These are phyloP conservation scores for Asteroscopus sphinx DNA, from an alignment of 2,888 invertebrate species.

Conservation along the genomic window DNA sequence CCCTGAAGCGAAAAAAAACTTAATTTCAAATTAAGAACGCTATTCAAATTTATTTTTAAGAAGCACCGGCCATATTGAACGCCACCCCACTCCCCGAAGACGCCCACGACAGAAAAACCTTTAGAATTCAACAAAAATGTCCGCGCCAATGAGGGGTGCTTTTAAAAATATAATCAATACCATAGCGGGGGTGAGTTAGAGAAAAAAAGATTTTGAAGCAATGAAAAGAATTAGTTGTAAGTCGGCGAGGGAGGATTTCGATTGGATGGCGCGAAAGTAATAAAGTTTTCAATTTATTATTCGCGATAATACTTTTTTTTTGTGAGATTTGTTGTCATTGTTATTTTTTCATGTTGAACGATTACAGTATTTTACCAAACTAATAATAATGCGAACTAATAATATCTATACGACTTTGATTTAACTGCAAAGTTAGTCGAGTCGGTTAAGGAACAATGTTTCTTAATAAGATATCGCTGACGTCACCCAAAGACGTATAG, in stretches of 20 bases:
- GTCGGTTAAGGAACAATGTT: no score
- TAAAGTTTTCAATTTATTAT: background rate
- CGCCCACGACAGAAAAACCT: conserved; percentile 87
- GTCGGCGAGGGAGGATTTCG: background rate
- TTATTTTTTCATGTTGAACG: no score
- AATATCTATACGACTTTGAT: no score
- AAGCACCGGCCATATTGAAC: conserved; percentile 73
- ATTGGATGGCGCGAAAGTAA: background rate
- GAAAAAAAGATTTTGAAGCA: conserved; percentile 44
- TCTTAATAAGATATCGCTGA: no score
- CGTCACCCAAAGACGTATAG: no score
- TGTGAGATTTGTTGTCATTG: background rate
- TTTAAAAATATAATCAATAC: conserved; percentile 82
- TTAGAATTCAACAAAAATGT: conserved; percentile 86
- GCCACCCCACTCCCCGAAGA: conserved; percentile 69
- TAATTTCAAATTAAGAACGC: conserved; percentile 2
- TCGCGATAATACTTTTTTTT: background rate
- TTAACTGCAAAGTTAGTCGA: no score
- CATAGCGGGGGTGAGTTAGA: conserved; percentile 62
- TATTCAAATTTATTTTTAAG: conserved; percentile 69
- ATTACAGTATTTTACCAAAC: no score
- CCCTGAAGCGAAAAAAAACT: background rate
- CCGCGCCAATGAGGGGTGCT: conserved; percentile 76
- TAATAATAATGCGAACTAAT: no score
- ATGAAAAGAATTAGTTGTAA: conserved; percentile 34